Percentiles rank a stretch among this genome's conserved stretches.
phyloP scores from a whole-genome alignment of 2,113 vertebrate genomes.

The Isurus oxyrinchus region DNA sequence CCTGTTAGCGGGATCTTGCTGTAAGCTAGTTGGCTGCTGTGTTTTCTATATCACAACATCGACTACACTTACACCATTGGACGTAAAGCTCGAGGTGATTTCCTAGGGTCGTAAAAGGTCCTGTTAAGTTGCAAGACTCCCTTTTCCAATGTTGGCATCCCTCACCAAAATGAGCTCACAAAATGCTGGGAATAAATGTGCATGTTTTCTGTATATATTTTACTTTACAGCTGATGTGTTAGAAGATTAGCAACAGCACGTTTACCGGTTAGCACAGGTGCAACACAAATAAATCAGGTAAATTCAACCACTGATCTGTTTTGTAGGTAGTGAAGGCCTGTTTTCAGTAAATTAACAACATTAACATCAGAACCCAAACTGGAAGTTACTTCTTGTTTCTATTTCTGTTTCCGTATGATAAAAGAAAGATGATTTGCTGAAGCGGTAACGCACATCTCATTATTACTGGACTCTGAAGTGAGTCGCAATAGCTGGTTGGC shows the following conservation, averaged over 20 bases:
- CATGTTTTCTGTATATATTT: no score
- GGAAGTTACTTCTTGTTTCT: neutral
- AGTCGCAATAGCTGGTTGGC: neutral
- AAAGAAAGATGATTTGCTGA: neutral
- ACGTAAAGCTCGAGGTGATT: neutral
- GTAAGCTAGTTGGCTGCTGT: neutral
- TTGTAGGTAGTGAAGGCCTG: neutral
- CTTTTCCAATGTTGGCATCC: neutral
- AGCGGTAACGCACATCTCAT: neutral
- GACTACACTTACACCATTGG: neutral
- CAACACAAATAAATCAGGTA: neutral
- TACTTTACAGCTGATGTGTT: neutral
- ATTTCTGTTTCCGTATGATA: neutral
- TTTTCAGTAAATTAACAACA: neutral
- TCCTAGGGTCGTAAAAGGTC: neutral
- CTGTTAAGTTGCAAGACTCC: neutral
- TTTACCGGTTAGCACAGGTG: neutral
- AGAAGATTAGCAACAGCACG: neutral
- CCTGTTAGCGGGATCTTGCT: neutral
- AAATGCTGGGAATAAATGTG: neutral
- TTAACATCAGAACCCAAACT: neutral
- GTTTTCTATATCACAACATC: neutral
- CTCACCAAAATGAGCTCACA: neutral
- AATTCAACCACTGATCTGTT: slow-evolving; percentile 2
- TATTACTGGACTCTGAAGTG: neutral